A percentile compares a stretch with the other conserved stretches of the same genome.
Evolutionary conservation across 2,888 invertebrate genomes (phyloP).

Genomic region (Phalera bucephala): DNA sequence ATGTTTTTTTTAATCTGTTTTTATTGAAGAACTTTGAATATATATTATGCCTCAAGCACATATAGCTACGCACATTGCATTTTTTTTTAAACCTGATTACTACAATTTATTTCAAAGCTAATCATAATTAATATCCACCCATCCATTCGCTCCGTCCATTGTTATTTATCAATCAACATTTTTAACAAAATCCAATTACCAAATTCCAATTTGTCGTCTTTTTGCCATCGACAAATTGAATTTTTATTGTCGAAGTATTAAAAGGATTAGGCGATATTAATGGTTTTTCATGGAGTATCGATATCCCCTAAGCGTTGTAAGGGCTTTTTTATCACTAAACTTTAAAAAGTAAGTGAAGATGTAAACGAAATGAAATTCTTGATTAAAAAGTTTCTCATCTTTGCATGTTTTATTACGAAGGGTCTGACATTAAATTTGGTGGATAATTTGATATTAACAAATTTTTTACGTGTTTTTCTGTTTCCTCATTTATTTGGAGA

Average conservation of each 20-base stretch:
- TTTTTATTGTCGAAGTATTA: slow-evolving; percentile 16
- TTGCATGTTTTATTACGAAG: neutral
- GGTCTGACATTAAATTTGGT: too few species aligned
- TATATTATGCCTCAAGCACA: too few species aligned
- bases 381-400: slow-evolving; percentile 4
- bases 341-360: slow-evolving; percentile 4
- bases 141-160: neutral
- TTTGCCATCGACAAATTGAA: slow-evolving; percentile 13
- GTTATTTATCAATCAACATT: neutral
- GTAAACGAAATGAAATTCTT: slow-evolving; percentile 2
- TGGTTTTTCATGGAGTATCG: slow-evolving; percentile 2
- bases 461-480: too few species aligned
- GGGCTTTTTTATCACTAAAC: slow-evolving; percentile 1
- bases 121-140: neutral
- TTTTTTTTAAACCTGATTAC: too few species aligned
- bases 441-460: too few species aligned
- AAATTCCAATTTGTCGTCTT: neutral
- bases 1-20: too few species aligned
- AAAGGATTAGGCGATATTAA: slow-evolving; percentile 20
- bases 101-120: too few species aligned
- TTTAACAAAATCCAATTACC: neutral
- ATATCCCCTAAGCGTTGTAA: neutral
- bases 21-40: too few species aligned
- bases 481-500: too few species aligned
- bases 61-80: too few species aligned